Conservation (phyloP, 2,888 invertebrate genomes). For the Operophtera brumata region DNA sequence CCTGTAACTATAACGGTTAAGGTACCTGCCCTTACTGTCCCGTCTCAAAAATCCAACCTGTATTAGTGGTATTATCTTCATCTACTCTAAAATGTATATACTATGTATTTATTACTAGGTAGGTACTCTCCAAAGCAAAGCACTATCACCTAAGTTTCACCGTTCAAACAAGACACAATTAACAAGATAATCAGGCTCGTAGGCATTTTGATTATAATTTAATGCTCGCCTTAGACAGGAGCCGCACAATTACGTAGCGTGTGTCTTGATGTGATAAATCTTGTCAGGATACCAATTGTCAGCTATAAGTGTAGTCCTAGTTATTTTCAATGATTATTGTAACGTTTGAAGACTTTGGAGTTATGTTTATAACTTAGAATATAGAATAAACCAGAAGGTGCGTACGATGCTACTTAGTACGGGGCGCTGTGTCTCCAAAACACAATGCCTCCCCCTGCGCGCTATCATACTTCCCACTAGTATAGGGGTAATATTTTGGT, state of each 20-base stretch:
- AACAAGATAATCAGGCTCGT: slow-evolving; percentile 21
- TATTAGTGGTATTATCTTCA: background rate
- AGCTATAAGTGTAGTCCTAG: background rate
- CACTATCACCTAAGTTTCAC: slow-evolving; percentile 3
- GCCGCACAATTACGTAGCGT: slow-evolving; percentile 13
- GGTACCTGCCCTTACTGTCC: too few species aligned
- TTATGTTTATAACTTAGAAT: too few species aligned
- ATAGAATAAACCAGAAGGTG: too few species aligned
- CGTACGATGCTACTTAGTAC: too few species aligned
- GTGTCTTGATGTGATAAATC: slow-evolving; percentile 21
- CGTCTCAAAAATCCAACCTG: too few species aligned
- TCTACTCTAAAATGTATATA: too few species aligned
- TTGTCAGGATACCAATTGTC: background rate
- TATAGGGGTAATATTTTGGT: too few species aligned
- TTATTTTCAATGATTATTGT: background rate
- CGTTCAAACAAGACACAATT: slow-evolving; percentile 20
- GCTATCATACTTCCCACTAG: too few species aligned
- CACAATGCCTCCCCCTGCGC: too few species aligned
- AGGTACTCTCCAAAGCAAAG: background rate
- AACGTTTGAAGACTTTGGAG: background rate
- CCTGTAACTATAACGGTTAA: too few species aligned
- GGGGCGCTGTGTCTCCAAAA: too few species aligned
- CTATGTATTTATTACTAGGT: too few species aligned
- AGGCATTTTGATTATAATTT: slow-evolving; percentile 23
- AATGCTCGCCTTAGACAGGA: slow-evolving; percentile 21